Conservation (phyloP, 2,113 vertebrate species). For the Raja brachyura region DNA sequence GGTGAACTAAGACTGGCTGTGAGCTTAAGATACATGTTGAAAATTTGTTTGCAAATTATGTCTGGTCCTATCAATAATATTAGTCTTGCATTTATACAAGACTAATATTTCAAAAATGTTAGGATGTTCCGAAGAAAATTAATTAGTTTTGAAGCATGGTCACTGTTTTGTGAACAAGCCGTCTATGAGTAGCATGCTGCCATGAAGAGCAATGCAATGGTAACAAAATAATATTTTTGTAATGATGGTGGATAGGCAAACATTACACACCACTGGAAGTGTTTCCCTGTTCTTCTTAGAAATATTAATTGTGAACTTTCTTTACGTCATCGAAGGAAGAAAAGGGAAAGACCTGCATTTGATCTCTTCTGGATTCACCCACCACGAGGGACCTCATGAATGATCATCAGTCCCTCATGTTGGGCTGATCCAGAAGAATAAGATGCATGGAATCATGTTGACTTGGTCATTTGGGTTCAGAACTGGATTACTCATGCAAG, state of each 20-base stretch:
- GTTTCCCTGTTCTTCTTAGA: neutral
- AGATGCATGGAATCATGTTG: too few relatives aligned
- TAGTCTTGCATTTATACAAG: neutral
- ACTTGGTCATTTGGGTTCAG: too few relatives aligned
- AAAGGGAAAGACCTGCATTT: too few relatives aligned
- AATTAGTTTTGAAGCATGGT: too few relatives aligned
- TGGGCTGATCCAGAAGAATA: too few relatives aligned
- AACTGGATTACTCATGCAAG: too few relatives aligned
- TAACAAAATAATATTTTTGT: neutral
- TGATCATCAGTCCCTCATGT: too few relatives aligned
- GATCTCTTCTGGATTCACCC: too few relatives aligned
- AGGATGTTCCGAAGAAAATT: neutral
- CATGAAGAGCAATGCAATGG: neutral
- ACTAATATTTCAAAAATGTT: neutral
- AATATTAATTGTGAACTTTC: neutral
- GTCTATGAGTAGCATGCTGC: neutral
- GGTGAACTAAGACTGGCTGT: neutral
- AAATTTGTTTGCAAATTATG: neutral
- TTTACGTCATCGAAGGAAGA: neutral
- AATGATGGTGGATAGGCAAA: neutral
- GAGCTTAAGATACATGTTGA: neutral
- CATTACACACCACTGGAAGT: neutral
- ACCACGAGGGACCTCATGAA: too few relatives aligned
- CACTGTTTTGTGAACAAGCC: neutral
- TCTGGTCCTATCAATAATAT: neutral